phyloP scores from a whole-genome alignment of 2,113 vertebrate genomes.

The Percopsis transmontana region DNA sequence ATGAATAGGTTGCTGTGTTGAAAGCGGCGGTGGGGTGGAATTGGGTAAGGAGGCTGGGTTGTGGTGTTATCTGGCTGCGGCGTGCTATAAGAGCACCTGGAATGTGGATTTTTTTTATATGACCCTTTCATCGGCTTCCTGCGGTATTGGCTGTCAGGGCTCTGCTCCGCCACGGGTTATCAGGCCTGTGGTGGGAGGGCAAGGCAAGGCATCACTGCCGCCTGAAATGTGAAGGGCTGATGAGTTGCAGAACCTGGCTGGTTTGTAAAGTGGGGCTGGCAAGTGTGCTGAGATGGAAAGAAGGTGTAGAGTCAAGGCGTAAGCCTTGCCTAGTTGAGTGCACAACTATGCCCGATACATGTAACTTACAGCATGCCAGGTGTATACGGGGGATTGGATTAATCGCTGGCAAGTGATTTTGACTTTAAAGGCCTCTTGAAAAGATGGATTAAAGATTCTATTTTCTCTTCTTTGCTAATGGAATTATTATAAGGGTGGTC shows the following conservation, averaged over 20 bases:
- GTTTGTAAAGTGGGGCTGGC: constrained; percentile 8
- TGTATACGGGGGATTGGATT: constrained; percentile 67
- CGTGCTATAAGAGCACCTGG: constrained; percentile 48
- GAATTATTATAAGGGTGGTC: constrained; percentile 26
- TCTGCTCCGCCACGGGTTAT: constrained; percentile 51
- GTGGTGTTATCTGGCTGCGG: constrained; percentile 41
- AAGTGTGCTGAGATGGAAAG: constrained; percentile 41
- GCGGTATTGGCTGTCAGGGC: constrained; percentile 39
- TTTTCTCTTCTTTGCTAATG: constrained; percentile 45
- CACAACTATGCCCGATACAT: constrained; percentile 53
- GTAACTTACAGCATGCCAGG: constrained; percentile 49
- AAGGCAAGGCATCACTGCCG: constrained; percentile 35
- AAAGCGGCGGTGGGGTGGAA: constrained; percentile 1
- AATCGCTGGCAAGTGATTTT: constrained; percentile 53
- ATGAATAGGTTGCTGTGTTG: constrained; percentile 8
- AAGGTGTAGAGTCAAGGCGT: constrained; percentile 42
- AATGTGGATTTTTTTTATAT: constrained; percentile 39
- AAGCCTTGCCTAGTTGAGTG: constrained; percentile 59
- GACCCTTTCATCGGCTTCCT: constrained; percentile 32
- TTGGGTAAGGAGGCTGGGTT: constrained; percentile 5
- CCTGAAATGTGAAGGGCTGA: constrained; percentile 47
- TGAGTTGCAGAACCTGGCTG: constrained; percentile 17
- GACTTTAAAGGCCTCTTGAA: constrained; percentile 59
- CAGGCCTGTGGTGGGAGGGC: constrained; percentile 39
- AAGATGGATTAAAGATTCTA: constrained; percentile 58